Evolutionary conservation across 92 coral and sea anemone species (phyloP).

Genomic region (Pocillopora grandis): DNA sequence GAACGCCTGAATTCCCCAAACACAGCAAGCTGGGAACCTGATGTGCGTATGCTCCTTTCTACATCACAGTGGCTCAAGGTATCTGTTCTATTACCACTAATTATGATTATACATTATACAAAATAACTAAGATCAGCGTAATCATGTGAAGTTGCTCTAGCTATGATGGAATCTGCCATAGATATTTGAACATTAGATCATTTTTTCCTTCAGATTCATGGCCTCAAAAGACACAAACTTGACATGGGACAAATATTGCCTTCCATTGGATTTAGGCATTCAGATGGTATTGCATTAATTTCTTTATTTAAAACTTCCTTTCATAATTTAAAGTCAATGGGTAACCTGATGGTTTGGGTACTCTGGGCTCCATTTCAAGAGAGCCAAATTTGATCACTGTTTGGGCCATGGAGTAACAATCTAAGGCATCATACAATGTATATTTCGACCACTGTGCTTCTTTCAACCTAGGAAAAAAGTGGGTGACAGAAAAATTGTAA

Average conservation of each 20-base stretch:
- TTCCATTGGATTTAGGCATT: constrained; percentile 92
- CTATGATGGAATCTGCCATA: neutral
- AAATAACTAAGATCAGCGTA: no score
- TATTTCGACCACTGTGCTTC: no score
- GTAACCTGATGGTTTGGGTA: neutral
- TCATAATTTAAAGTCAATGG: neutral
- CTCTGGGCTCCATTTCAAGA: no score
- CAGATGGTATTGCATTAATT: constrained; percentile 75
- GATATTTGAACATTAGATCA: neutral
- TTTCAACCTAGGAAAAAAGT: no score
- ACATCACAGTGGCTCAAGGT: constrained; percentile 96
- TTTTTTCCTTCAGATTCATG: constrained; percentile 60
- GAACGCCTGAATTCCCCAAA: constrained; percentile 78
- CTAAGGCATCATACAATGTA: no score
- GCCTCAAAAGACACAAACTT: constrained; percentile 83
- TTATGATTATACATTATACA: neutral
- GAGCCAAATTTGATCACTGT: no score
- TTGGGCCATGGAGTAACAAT: no score
- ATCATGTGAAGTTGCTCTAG: neutral
- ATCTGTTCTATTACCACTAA: neutral
- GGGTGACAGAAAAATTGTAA: no score
- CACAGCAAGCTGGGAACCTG: constrained; percentile 89
- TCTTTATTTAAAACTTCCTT: neutral
- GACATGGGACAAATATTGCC: constrained; percentile 94
- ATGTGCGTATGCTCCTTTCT: constrained; percentile 89